phyloP scores from a whole-genome alignment of 2,888 invertebrate species.

The Apotomis capreana region DNA sequence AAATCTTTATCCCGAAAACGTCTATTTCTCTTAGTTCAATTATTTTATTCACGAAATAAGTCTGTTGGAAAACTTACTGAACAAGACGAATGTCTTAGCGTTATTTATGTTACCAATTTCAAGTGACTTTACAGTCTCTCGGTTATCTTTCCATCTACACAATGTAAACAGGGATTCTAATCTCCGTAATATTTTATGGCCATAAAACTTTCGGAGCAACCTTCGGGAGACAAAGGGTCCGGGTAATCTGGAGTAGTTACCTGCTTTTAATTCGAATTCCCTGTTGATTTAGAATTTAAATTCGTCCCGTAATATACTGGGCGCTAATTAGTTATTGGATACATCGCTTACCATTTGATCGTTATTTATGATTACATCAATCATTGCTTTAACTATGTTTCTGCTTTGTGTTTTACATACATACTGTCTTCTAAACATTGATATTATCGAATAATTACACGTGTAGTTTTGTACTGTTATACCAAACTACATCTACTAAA shows the following conservation, averaged over 20 bases:
- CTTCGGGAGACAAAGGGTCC: conserved; percentile 57
- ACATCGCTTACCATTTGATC: conserved; percentile 48
- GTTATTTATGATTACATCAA: conserved; percentile 27
- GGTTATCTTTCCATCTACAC: conserved; percentile 40
- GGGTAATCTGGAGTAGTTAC: conserved; percentile 61
- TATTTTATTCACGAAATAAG: conserved; percentile 19
- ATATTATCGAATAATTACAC: no score
- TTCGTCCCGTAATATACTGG: conserved; percentile 53
- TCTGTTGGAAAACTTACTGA: conserved; percentile 13
- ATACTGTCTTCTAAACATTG: no score
- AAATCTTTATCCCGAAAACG: conserved; percentile 21
- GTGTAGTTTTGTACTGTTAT: no score
- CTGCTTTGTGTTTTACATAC: background rate
- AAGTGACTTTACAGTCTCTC: conserved; percentile 21
- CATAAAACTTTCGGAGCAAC: conserved; percentile 59
- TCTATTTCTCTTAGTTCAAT: background rate
- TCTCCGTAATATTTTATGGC: conserved; percentile 58
- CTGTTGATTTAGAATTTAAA: conserved; percentile 63
- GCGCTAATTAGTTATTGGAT: conserved; percentile 49
- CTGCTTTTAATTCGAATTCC: conserved; percentile 62
- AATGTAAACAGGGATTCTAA: conserved; percentile 47
- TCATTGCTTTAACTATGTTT: conserved; percentile 22
- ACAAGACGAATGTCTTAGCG: conserved; percentile 5
- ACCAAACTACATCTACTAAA: background rate
- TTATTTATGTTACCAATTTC: conserved; percentile 28